Conservation (phyloP, 2,888 invertebrate genomes). For the Cremastinae sp. region DNA sequence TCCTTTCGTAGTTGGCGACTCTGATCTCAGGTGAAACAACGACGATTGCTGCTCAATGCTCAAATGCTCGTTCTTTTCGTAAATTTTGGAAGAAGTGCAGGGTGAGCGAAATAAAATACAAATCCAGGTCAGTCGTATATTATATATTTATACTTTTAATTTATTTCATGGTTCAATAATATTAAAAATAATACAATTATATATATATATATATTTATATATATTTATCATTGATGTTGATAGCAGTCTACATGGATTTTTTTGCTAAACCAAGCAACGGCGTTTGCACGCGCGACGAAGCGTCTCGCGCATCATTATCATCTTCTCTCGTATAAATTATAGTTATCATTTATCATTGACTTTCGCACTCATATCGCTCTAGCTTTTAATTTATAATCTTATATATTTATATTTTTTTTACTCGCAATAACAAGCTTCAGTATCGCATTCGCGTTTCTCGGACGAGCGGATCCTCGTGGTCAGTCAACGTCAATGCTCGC, state of each 20-base stretch:
- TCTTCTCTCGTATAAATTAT: conserved; percentile 67
- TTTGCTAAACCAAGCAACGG: conserved; percentile 71
- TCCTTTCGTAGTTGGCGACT: background rate
- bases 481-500: too few relatives aligned
- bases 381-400: conserved; percentile 40
- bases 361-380: conserved; percentile 50
- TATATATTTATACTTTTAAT: conserved; percentile 63
- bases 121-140: background rate
- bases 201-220: too few relatives aligned
- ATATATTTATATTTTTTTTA: conserved; percentile 54
- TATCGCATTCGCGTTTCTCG: conserved; percentile 1
- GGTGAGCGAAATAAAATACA: background rate
- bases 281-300: conserved; percentile 64
- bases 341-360: conserved; percentile 66
- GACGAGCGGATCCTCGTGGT: conserved; percentile 31
- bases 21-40: background rate
- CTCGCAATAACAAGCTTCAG: conserved; percentile 36
- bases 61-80: too few relatives aligned
- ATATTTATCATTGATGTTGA: too few relatives aligned
- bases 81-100: too few relatives aligned
- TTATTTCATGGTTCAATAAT: conserved; percentile 70
- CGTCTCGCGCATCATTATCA: conserved; percentile 18
- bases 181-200: conserved; percentile 68
- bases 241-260: conserved; percentile 69
- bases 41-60: background rate